phyloP scores from a whole-genome alignment of 2,888 invertebrate species.

The Xylocampa areola region DNA sequence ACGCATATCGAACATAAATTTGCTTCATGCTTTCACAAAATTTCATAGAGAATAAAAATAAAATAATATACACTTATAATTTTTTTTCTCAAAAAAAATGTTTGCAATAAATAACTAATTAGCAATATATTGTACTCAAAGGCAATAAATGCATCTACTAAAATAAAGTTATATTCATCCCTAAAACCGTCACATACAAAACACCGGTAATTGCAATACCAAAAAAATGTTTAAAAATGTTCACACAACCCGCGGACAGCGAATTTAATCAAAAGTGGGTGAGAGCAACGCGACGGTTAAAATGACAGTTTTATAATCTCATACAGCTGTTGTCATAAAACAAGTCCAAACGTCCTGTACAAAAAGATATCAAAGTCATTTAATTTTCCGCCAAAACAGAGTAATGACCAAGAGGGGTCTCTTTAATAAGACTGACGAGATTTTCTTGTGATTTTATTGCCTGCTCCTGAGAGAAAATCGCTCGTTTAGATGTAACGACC shows the following conservation, averaged over 20 bases:
- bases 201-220: too few relatives aligned
- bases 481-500: conserved; percentile 77
- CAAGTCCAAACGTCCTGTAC: conserved; percentile 59
- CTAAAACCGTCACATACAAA: conserved; percentile 9
- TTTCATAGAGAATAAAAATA: too few relatives aligned
- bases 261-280: conserved; percentile 59
- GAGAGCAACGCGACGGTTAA: conserved; percentile 4
- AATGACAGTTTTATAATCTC: conserved; percentile 52
- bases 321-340: conserved; percentile 63
- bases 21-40: too few relatives aligned
- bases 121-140: too few relatives aligned
- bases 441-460: conserved; percentile 78
- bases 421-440: conserved; percentile 78
- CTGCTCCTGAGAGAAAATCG: conserved; percentile 75
- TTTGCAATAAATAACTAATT: too few relatives aligned
- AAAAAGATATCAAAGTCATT: conserved; percentile 69
- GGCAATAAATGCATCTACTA: too few relatives aligned
- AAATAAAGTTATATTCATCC: conserved; percentile 3
- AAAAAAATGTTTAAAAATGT: conserved; percentile 3
- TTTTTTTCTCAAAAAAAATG: too few relatives aligned
- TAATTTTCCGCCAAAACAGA: conserved; percentile 80
- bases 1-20: too few relatives aligned
- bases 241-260: conserved; percentile 14
- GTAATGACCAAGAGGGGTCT: conserved; percentile 71
- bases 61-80: too few relatives aligned